phyloP scores from a whole-genome alignment of 2,797 vertebrate species.

The Coreius guichenoti region DNA sequence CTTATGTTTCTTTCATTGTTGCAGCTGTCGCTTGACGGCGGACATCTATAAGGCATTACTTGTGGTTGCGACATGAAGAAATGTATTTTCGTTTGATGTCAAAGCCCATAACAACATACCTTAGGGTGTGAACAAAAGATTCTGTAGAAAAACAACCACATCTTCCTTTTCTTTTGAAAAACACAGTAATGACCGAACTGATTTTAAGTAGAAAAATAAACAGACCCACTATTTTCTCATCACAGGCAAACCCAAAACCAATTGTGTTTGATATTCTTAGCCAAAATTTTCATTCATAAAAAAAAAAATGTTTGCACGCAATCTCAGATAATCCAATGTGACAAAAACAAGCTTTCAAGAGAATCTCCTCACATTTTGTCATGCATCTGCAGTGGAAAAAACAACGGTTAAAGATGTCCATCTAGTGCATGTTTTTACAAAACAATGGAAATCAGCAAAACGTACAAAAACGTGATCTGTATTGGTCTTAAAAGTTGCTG shows the following conservation, averaged over 20 bases:
- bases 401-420: not conserved
- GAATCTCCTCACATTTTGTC: not conserved
- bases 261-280: not conserved
- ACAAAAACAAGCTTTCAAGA: not conserved
- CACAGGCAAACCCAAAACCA: not conserved
- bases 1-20: conserved; percentile 26
- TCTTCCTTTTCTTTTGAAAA: conserved; percentile 12
- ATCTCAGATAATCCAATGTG: not conserved
- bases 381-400: not conserved
- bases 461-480: not conserved
- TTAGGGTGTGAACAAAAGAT: conserved; percentile 22
- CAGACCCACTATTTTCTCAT: not conserved
- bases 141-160: not conserved
- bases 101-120: not conserved
- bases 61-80: conserved; percentile 7
- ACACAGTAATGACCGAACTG: not conserved
- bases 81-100: conserved; percentile 15
- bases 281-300: not conserved
- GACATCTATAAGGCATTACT: conserved; percentile 25
- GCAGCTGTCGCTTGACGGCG: not conserved
- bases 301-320: too few species aligned
- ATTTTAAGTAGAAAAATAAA: conserved; percentile 15
- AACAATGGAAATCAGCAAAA: not conserved
- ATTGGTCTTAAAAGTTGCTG: not conserved
- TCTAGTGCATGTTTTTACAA: not conserved